These are phyloP conservation scores for Acrocyrtus sp. DNA, from an alignment of 2,888 invertebrate genomes.

Conservation along the genomic window DNA sequence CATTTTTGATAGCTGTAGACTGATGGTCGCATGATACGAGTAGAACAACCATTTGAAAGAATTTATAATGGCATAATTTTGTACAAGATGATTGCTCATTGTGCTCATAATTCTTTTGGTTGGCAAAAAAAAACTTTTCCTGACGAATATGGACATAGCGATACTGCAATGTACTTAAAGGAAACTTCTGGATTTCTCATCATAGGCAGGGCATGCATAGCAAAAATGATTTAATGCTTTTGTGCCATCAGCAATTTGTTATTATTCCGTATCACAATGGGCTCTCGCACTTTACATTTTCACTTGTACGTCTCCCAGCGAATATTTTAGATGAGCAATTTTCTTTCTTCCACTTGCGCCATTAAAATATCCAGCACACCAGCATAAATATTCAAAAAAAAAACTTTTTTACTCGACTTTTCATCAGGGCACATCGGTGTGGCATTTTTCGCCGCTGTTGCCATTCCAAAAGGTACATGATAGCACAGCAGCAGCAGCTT, in stretches of 20 bases:
- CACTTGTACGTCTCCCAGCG: too few relatives aligned
- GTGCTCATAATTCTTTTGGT: conserved; percentile 20
- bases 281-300: conserved; percentile 18
- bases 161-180: conserved; percentile 30
- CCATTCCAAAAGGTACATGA: too few relatives aligned
- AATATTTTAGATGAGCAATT: conserved; percentile 3
- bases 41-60: too few relatives aligned
- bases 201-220: neutral
- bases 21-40: too few relatives aligned
- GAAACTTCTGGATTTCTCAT: conserved; percentile 41
- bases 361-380: neutral
- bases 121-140: conserved; percentile 29
- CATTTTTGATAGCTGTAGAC: too few relatives aligned
- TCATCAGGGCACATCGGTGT: too few relatives aligned
- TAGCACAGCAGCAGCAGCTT: too few relatives aligned
- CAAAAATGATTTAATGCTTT: conserved; percentile 45
- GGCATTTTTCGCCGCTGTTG: too few relatives aligned
- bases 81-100: conserved; percentile 2
- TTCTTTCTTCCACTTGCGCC: neutral
- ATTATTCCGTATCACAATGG: conserved; percentile 36
- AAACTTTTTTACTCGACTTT: too few relatives aligned
- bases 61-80: too few relatives aligned
- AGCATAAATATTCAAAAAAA: too few relatives aligned
- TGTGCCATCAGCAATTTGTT: conserved; percentile 47
- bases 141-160: conserved; percentile 40